Evolutionary conservation across 2,113 vertebrate species (phyloP).

Genomic region (Panurus biarmicus): DNA sequence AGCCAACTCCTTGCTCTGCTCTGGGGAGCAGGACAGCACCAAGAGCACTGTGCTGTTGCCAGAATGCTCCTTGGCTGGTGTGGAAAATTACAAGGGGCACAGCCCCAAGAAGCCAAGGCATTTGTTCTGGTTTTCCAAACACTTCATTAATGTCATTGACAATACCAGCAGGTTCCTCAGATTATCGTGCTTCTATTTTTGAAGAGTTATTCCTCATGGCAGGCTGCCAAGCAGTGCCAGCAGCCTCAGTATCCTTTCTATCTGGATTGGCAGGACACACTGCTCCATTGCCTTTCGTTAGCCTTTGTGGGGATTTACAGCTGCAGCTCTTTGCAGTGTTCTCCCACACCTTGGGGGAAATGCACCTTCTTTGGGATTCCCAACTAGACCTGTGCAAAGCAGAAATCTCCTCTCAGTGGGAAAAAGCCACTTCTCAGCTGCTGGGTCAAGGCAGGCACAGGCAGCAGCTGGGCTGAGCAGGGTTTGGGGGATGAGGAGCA

Average conservation of each 20-base stretch:
- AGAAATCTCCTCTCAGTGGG: background rate
- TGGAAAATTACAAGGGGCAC: constrained; percentile 25
- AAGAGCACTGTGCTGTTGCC: fast-evolving
- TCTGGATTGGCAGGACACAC: constrained; percentile 55
- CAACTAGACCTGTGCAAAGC: background rate
- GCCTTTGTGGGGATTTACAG: background rate
- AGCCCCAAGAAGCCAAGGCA: background rate
- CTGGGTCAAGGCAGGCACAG: background rate
- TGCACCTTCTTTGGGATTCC: background rate
- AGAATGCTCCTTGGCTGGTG: fast-evolving
- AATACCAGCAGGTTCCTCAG: constrained; percentile 47
- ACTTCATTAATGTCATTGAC: constrained; percentile 34
- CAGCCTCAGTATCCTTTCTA: background rate
- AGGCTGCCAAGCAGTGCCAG: constrained; percentile 6
- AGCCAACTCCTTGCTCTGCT: fast-evolving
- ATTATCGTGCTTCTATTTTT: constrained; percentile 60
- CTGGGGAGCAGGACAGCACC: background rate
- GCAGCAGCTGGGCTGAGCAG: background rate
- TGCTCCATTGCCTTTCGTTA: background rate
- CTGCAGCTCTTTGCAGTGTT: background rate
- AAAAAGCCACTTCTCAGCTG: background rate
- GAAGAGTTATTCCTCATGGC: constrained; percentile 36
- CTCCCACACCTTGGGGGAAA: background rate
- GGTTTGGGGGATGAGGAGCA: background rate
- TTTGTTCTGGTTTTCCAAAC: constrained; percentile 29